These are phyloP conservation scores for Bubalus kerabau DNA, from an alignment of 2,113 vertebrate species.

Conservation along the genomic window DNA sequence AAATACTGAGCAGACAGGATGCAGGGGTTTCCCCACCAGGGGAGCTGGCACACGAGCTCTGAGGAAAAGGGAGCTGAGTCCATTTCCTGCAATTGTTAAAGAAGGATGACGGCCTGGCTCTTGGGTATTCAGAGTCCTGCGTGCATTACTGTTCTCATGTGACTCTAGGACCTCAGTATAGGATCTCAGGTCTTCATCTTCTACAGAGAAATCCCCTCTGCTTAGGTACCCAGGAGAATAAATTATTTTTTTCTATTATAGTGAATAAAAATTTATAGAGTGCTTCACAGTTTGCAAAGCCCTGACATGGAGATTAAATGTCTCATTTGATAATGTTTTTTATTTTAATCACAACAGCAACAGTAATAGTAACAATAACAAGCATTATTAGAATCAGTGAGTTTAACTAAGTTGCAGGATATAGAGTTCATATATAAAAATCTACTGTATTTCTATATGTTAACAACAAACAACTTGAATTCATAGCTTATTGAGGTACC, in stretches of 20 bases:
- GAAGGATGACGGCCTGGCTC: conserved; percentile 68
- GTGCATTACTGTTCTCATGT: background rate
- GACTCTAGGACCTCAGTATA: conserved; percentile 1
- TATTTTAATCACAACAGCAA: conserved; percentile 24
- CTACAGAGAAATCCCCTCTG: background rate
- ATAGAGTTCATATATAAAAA: background rate
- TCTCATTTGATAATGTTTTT: background rate
- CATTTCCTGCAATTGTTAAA: conserved; percentile 81
- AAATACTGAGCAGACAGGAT: conserved; percentile 77
- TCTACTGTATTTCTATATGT: background rate
- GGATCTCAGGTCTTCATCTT: background rate
- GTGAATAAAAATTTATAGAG: background rate
- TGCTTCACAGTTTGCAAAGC: background rate
- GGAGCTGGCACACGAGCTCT: conserved; percentile 67
- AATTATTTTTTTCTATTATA: background rate
- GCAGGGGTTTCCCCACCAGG: conserved; percentile 77
- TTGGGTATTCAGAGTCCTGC: conserved; percentile 26
- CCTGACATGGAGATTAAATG: background rate
- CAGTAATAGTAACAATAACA: background rate
- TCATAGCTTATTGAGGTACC: background rate
- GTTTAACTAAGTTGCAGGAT: background rate
- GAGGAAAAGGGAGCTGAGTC: conserved; percentile 75
- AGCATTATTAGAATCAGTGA: background rate
- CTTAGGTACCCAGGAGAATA: background rate
- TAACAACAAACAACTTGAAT: background rate